Base-by-base conservation (phyloP, 2,888 invertebrate genomes). In the Linnaemya vulpina region DNA sequence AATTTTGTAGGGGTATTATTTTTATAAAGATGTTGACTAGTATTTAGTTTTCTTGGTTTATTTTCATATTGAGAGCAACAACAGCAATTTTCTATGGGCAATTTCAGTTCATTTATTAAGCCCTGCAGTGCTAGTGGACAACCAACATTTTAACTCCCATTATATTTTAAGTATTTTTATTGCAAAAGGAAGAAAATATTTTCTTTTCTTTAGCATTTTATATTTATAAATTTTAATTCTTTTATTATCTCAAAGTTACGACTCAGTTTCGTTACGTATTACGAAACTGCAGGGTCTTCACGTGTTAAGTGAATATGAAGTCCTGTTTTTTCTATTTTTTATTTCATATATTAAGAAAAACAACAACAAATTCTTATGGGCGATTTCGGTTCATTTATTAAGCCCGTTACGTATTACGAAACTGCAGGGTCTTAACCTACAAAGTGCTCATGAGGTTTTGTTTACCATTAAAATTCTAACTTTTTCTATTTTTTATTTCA, bases 11-110 rank as follows among this genome's bases (percentile, higher is more conserved):
- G 38, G 30, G 20, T 53, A 35, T 3, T 30, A 20, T 38, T 68
- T 53, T 68, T 38, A 51, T 38, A 68, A 38, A 38, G 9, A 68
- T 53, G 51, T 68, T 53, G 15, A 15, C 38, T 68, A 38, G 38
- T 68, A 51, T 53, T 53, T 53, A 9, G 51, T 35, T 38, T 38
- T 68, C 38, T 15, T 22, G 0, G 9, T 10, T 20, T 35, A 15
- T 35, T 51, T 20, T 51, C 1, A 49, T 17, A 49, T 49, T 49
- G 17, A 49, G 17, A 5, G 9, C 2, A 17, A 49, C n/a, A 49
- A 17, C 22, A 17, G 51, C 51, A 53, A 1, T 9, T 17, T 22
- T 53, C 10, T 53, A 11, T 53, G 22, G 20, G 22, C 51, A 22
- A 53, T 53, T 53, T 53, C 17, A 17, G 17, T 49, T 17, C 46